These are phyloP conservation scores for Drosophila antonietae DNA, from an alignment of 2,888 invertebrate genomes.

Conservation along the genomic window DNA sequence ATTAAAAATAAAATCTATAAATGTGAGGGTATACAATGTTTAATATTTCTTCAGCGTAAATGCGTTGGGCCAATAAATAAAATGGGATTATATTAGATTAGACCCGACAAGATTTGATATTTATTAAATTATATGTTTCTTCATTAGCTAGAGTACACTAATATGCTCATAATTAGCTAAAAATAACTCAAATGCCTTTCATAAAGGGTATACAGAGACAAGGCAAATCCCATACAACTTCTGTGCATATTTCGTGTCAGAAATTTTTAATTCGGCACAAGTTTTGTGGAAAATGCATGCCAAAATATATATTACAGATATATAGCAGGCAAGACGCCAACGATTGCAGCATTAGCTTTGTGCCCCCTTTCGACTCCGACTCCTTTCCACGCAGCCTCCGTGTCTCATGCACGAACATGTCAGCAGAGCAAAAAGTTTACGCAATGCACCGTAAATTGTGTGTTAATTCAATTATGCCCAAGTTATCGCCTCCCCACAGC, in stretches of 20 bases:
- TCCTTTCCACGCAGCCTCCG: constrained; percentile 18
- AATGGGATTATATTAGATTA: background rate
- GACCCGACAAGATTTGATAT: background rate
- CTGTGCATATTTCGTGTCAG: constrained; percentile 45
- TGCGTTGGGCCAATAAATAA: background rate
- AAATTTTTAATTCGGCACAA: constrained; percentile 51
- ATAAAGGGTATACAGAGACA: background rate
- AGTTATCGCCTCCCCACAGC: constrained; percentile 57
- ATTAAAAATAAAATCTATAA: background rate
- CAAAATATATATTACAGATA: constrained; percentile 17
- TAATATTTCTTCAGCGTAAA: background rate
- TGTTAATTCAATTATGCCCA: constrained; percentile 81
- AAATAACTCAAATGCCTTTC: constrained; percentile 5
- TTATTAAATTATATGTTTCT: background rate
- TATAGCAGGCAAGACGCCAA: constrained; percentile 35
- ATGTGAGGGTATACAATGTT: background rate
- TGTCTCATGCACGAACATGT: constrained; percentile 20
- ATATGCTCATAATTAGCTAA: background rate
- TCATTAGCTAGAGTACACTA: background rate
- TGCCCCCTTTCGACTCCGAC: background rate
- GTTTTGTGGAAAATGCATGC: constrained; percentile 40
- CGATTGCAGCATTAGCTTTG: constrained; percentile 27
- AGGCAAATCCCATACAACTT: constrained; percentile 15
- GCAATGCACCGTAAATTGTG: constrained; percentile 81
- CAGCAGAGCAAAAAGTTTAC: constrained; percentile 69